Conservation (phyloP, 1,140 invertebrate species). For the Scaptomyza montana region DNA sequence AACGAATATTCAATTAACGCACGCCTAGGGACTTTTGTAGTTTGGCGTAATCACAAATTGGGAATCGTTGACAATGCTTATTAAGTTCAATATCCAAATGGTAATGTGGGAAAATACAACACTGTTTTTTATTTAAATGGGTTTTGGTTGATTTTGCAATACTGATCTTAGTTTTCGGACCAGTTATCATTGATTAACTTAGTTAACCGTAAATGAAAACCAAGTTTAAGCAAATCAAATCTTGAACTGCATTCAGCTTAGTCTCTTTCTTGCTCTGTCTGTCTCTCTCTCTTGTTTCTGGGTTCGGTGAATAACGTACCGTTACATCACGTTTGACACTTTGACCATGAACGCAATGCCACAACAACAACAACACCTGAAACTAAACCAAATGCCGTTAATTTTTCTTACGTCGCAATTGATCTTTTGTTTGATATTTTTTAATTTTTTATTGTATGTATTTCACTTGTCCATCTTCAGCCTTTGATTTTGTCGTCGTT, state of each 20-base stretch:
- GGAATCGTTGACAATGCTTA: slow-evolving; percentile 1
- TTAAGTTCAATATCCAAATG: neutral
- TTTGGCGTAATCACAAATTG: slow-evolving; percentile 3
- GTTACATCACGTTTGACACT: slow-evolving; percentile 69
- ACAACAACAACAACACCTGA: slow-evolving; percentile 17
- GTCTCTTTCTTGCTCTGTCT: slow-evolving; percentile 2
- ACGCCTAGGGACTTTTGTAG: neutral
- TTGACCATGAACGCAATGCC: slow-evolving; percentile 77
- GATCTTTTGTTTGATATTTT: slow-evolving; percentile 7
- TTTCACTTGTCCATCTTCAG: slow-evolving; percentile 17
- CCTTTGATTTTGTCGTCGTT: slow-evolving; percentile 35
- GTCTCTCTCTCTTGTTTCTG: neutral
- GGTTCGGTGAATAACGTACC: slow-evolving; percentile 28
- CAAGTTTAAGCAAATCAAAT: neutral
- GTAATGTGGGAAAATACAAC: slow-evolving; percentile 20
- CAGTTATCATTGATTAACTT: neutral
- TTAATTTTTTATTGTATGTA: slow-evolving; percentile 25
- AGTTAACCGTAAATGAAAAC: neutral
- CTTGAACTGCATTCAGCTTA: neutral
- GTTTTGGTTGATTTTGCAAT: no score
- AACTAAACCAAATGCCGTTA: slow-evolving; percentile 60
- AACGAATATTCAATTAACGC: neutral
- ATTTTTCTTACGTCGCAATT: slow-evolving; percentile 61
- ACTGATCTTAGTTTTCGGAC: neutral
- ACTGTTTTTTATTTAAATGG: neutral